A percentile compares a stretch with the other conserved stretches of the same genome.
Conservation (phyloP, 2,797 vertebrate genomes). For the Cetoscarus ocellatus region DNA sequence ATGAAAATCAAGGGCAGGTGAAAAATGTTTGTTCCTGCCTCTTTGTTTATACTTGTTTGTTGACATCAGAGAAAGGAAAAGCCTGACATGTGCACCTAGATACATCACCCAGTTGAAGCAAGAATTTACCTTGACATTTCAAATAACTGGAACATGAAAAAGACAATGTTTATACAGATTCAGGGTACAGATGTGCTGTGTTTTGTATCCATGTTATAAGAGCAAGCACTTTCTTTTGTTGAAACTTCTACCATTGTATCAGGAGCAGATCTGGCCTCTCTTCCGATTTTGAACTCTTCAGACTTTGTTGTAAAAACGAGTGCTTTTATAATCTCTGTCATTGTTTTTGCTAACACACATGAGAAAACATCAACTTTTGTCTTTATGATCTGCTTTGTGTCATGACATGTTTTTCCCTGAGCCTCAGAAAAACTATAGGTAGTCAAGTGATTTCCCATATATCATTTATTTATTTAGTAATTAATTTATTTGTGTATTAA, state of each 20-base stretch:
- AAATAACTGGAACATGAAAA: conserved; percentile 80
- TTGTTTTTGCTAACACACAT: conserved; percentile 56
- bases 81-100: conserved; percentile 72
- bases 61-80: conserved; percentile 74
- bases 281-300: conserved; percentile 50
- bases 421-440: conserved; percentile 85
- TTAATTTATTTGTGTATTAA: conserved; percentile 89
- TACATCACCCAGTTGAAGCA: conserved; percentile 67
- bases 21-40: conserved; percentile 57
- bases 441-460: conserved; percentile 88
- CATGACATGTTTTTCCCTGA: conserved; percentile 82
- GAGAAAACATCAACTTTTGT: conserved; percentile 51
- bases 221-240: conserved; percentile 63
- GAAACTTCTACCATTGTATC: conserved; percentile 44
- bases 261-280: conserved; percentile 41
- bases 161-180: conserved; percentile 80
- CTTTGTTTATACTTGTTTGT: conserved; percentile 57
- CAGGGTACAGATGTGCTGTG: conserved; percentile 74
- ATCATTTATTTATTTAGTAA: conserved; percentile 92
- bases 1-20: conserved; percentile 72
- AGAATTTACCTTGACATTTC: conserved; percentile 74
- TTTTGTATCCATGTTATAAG: conserved; percentile 74
- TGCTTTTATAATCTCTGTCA: conserved; percentile 62
- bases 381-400: conserved; percentile 39
- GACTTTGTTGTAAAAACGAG: conserved; percentile 64